Conservation (phyloP, 1,140 invertebrate species). For the Pseudoatta argentina region DNA sequence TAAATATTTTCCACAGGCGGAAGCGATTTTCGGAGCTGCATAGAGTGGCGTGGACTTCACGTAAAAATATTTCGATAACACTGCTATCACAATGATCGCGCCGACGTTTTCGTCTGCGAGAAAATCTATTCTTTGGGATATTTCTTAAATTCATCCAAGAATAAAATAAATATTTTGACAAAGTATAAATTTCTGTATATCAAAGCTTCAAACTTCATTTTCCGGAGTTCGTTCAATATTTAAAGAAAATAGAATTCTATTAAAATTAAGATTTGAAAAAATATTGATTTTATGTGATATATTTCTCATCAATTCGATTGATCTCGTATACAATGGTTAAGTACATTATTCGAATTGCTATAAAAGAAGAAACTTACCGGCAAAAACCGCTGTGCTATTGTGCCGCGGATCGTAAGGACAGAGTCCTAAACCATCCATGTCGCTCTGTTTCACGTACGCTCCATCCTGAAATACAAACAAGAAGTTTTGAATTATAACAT, state of each 20-base stretch:
- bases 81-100: neutral
- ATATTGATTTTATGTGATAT: neutral
- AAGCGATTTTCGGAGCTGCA: neutral
- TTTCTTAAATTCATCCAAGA: neutral
- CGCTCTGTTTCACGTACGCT: constrained; percentile 87
- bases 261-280: neutral
- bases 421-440: constrained; percentile 93
- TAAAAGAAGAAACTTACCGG: constrained; percentile 85
- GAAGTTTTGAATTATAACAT: neutral
- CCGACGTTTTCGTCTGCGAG: neutral
- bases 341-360: neutral
- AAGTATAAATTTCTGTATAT: neutral
- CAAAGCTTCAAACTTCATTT: neutral
- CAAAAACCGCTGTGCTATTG: constrained; percentile 96
- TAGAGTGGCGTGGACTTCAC: constrained; percentile 4
- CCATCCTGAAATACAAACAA: constrained; percentile 87
- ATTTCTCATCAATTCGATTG: constrained; percentile 3
- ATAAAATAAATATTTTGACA: neutral
- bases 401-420: constrained; percentile 97
- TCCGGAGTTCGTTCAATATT: neutral
- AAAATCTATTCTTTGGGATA: neutral
- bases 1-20: constrained; percentile 41
- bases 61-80: constrained; percentile 44
- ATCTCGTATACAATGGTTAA: neutral
- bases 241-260: neutral